Percentiles rank a stretch among this genome's conserved stretches.
Evolutionary conservation across 2,113 vertebrate species (phyloP).

Genomic region (Cryptomyrus ogoouensis): DNA sequence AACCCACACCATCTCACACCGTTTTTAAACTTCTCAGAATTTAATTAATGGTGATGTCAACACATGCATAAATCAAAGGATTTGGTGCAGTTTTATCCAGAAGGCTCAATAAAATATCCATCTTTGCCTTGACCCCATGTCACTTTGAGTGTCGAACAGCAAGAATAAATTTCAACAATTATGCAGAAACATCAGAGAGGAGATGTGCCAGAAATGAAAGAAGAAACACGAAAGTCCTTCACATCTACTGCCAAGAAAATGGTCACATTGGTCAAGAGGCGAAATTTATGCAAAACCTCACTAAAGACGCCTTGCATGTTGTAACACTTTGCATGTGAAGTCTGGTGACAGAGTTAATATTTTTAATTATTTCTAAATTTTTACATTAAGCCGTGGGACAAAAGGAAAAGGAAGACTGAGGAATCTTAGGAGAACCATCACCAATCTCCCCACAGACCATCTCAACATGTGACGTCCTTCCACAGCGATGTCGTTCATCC

Average conservation of each 20-base stretch:
- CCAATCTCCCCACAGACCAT: slow-evolving; percentile 34
- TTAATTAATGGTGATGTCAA: slow-evolving; percentile 17
- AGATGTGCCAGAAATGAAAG: slow-evolving; percentile 12
- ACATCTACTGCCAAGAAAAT: not conserved
- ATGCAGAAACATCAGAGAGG: not conserved
- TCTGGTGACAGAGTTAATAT: slow-evolving; percentile 41
- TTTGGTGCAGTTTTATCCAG: not conserved
- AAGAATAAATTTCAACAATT: not conserved
- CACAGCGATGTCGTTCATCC: no score
- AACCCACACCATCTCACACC: not conserved
- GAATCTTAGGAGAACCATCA: slow-evolving; percentile 32
- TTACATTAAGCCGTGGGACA: slow-evolving; percentile 37
- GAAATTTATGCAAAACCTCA: slow-evolving; percentile 29
- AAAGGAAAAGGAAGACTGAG: slow-evolving; percentile 28
- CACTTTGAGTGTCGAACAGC: not conserved
- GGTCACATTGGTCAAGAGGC: not conserved
- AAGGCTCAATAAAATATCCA: not conserved
- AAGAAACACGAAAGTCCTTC: not conserved
- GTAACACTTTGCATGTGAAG: slow-evolving; percentile 21
- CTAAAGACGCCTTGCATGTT: slow-evolving; percentile 2
- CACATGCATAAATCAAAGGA: slow-evolving; percentile 16
- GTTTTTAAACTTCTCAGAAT: not conserved
- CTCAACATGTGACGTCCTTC: slow-evolving; percentile 25
- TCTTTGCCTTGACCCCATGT: not conserved
- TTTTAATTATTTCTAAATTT: slow-evolving; percentile 51